Evolutionary conservation across 2,888 invertebrate genomes (phyloP), one percentile per base, ranked within the genome.

Genomic region (Agrotis segetum): DNA sequence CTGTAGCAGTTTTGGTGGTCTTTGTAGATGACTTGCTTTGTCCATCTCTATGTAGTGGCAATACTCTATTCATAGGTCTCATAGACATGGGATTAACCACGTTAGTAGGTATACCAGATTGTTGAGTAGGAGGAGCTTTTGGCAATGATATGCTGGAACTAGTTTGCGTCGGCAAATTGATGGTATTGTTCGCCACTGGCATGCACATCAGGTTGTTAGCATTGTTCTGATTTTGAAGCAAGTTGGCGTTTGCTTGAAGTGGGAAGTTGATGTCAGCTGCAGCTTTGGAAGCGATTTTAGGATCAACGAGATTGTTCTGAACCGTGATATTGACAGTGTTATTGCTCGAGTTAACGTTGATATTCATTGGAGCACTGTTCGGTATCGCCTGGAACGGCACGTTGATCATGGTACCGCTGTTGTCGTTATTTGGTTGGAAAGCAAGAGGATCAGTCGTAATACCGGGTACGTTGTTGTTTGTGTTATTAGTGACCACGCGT

Each of bases 31-130:
- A 90, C 71, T 96, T 96, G 85, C 97, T 97, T 83, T 97, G 96
- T 13, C 96, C 96, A 67, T 97, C 97, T 77, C 98, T 97, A 86
- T 98, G 98, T 96, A 98, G 97, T 14, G 98, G 98, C 64, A 98
- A 88, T 2, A 98, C 98, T 77, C 98, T 96, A 88, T 98, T 98
- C 96, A 98, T 98, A 55, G 98, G 98, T 72, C 98, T 95, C 92
- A 93, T 96, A 7, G 95, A 94, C 93, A 97, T 97, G 2, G 98
- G 98, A 88, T 97, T 97, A 0, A 98, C 98, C 65, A 98, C 97
- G 89, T 97, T 98, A 16, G 97, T 97, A 21, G 97, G 97, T 84
- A 97, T 97, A 49, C 96, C 96, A 74, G 94, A 95, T 85, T 97
- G 96, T 87, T 97, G 97, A 75, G 97, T 97, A 16, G 96, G 95